Conservation (phyloP, 2,888 invertebrate genomes). For the Matsumyia berberina region DNA sequence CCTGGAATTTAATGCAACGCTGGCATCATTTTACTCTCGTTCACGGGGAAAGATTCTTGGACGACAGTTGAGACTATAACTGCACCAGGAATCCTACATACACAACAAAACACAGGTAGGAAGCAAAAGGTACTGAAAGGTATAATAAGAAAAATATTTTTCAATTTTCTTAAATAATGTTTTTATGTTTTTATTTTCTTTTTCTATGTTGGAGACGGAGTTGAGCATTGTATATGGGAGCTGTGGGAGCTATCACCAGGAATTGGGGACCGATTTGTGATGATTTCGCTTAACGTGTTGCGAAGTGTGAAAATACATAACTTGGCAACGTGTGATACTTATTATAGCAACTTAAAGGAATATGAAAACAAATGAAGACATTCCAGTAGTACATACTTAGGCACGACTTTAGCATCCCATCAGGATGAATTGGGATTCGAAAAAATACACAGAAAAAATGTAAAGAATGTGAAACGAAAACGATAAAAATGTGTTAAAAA, state of each 20-base stretch:
- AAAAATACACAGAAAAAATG: too few relatives aligned
- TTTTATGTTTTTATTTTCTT: conserved; percentile 77
- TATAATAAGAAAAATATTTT: conserved; percentile 79
- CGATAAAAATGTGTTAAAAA: too few relatives aligned
- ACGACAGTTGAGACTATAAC: conserved; percentile 15
- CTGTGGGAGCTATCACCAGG: conserved; percentile 75
- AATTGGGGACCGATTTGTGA: conserved; percentile 70
- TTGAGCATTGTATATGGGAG: conserved; percentile 64
- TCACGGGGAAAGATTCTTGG: conserved; percentile 19
- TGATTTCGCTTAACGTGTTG: conserved; percentile 58
- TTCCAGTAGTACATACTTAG: not conserved
- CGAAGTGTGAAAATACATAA: conserved; percentile 61
- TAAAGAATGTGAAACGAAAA: too few relatives aligned
- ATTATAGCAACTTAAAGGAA: conserved; percentile 44
- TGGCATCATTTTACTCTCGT: conserved; percentile 17
- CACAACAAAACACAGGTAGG: conserved; percentile 23
- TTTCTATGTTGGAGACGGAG: conserved; percentile 52
- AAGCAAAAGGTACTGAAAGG: conserved; percentile 31
- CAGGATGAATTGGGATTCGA: not conserved
- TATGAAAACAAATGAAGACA: conserved; percentile 6
- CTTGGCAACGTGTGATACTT: conserved; percentile 13
- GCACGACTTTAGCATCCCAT: not conserved
- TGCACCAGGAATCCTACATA: not conserved
- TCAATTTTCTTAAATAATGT: conserved; percentile 81
- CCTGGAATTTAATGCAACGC: conserved; percentile 13